Conservation (phyloP, 2,113 vertebrate species). For the Columba janthina region DNA sequence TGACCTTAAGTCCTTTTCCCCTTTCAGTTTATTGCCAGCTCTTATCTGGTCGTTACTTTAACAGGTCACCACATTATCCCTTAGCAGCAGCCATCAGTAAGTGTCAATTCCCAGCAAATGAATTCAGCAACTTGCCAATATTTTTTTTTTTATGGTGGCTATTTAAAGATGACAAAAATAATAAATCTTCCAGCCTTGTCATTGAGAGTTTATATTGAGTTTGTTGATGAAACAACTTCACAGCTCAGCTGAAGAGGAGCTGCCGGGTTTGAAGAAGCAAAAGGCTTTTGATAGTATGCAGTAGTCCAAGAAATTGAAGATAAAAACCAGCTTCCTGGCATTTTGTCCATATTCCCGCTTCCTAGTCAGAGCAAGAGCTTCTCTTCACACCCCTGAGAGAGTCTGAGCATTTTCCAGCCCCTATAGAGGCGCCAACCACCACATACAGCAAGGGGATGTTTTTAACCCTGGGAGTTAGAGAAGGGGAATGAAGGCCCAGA, state of each 20-base stretch:
- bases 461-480: not conserved
- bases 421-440: not conserved
- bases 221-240: slow-evolving; percentile 57
- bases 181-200: slow-evolving; percentile 52
- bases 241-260: slow-evolving; percentile 43
- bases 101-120: slow-evolving; percentile 48
- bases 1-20: slow-evolving; percentile 26
- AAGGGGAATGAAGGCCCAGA: not conserved
- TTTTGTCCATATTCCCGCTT: slow-evolving; percentile 11
- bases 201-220: slow-evolving; percentile 38
- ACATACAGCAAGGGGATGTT: not conserved
- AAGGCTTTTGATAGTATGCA: slow-evolving; percentile 52
- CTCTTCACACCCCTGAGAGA: not conserved
- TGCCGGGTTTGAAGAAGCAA: slow-evolving; percentile 23
- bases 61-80: slow-evolving; percentile 26
- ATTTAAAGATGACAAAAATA: slow-evolving; percentile 61
- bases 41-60: slow-evolving; percentile 27
- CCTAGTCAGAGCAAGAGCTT: not conserved
- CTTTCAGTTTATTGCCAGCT: slow-evolving; percentile 7
- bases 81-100: slow-evolving; percentile 31
- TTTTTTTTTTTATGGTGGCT: not conserved
- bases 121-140: slow-evolving; percentile 12
- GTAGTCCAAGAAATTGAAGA: slow-evolving; percentile 58
- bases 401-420: not conserved
- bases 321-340: not conserved